These are phyloP conservation scores for Drosophila barbarae DNA, from an alignment of 2,888 invertebrate species.

Conservation along the genomic window DNA sequence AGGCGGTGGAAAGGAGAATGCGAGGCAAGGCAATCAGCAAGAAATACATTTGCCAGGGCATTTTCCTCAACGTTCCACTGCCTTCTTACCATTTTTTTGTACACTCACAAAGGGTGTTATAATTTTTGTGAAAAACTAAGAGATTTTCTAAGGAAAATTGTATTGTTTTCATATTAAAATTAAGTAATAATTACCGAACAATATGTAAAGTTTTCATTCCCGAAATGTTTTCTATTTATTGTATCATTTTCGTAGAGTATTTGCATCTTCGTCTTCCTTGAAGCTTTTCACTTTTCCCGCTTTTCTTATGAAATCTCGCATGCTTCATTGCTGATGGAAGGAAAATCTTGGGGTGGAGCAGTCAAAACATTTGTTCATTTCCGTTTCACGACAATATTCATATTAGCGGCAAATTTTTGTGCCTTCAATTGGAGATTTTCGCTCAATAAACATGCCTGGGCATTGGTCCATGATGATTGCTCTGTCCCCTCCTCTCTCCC, in stretches of 20 bases:
- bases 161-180: not conserved
- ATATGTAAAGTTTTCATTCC: not conserved
- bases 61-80: conserved; percentile 40
- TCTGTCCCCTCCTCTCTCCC: not conserved
- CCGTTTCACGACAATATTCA: conserved; percentile 70
- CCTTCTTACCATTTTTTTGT: conserved; percentile 24
- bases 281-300: conserved; percentile 24
- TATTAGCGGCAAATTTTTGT: conserved; percentile 68
- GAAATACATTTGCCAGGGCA: conserved; percentile 62
- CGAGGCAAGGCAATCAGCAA: conserved; percentile 63
- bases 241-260: not conserved
- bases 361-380: conserved; percentile 66
- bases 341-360: conserved; percentile 15
- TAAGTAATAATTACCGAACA: not conserved
- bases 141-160: not conserved
- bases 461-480: conserved; percentile 55
- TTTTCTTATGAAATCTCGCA: conserved; percentile 67
- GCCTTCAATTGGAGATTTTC: conserved; percentile 43
- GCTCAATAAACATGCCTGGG: conserved; percentile 48
- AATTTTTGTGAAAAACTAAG: not conserved
- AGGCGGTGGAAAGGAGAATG: conserved; percentile 25
- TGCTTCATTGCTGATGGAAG: conserved; percentile 58
- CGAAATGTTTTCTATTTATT: no score
- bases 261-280: not conserved
- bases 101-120: not conserved